Conservation (phyloP, 2,113 vertebrate genomes). For the Mormyrus iriodes region DNA sequence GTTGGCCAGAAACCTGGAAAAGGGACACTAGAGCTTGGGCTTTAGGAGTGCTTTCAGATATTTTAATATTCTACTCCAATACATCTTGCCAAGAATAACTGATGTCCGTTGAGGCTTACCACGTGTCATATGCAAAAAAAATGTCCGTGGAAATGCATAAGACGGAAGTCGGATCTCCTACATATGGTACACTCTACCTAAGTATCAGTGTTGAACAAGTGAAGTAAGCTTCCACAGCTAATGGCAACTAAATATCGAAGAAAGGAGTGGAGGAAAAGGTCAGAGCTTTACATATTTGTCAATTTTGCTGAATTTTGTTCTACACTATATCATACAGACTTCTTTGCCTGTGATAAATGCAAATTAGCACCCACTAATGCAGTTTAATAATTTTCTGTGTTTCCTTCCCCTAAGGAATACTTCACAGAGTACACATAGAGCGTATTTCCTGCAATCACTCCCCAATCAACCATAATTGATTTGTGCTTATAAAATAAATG, state of each 20-base stretch:
- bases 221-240: neutral
- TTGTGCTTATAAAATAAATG: neutral
- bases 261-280: neutral
- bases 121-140: neutral
- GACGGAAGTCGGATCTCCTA: neutral
- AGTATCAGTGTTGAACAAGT: neutral
- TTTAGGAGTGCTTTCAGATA: neutral
- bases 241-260: neutral
- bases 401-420: neutral
- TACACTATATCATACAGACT: neutral
- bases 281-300: neutral
- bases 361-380: neutral
- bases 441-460: neutral
- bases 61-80: neutral
- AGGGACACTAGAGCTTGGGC: neutral
- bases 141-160: neutral
- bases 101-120: neutral
- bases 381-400: neutral
- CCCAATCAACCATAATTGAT: conserved; percentile 3
- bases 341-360: neutral
- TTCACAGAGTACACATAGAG: neutral
- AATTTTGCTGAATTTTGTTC: neutral
- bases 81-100: neutral
- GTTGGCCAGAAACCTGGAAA: neutral
- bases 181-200: neutral